Evolutionary conservation across 2,888 invertebrate genomes (phyloP), one percentile per base, ranked within the genome.

Genomic region (Omphaloscelis lunosa): DNA sequence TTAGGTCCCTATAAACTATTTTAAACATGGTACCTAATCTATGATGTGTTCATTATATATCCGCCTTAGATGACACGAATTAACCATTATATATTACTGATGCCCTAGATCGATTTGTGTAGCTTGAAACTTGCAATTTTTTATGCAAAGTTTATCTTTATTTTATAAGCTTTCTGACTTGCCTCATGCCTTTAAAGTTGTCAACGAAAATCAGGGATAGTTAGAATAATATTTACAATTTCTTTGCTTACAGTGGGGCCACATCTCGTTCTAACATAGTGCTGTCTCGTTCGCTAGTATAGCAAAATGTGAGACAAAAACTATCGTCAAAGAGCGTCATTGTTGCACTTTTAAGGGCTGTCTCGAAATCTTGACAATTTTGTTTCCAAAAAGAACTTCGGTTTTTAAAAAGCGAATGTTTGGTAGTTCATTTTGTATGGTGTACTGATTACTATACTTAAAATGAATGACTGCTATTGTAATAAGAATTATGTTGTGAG

Each of bases 331-430:
- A 59, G 34, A 67, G 70, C 76, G 71, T 84, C 76, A 75, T 89
- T 81, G 72, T 83, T 87, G 86, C 80, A 85, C 83, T 80, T 70
- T 20, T 70, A 58, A 77, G 89, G 88, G 88, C 89, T 88, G 89
- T 89, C 86, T 86, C 45, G 88, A 84, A 87, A 87, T 74, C 45
- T 70, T 73, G n/a, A 62, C 77, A 73, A 65, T n/a, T 61, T 76
- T 71, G 9, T 20, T 75, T 73, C 48, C 12, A 27, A 67, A 72
- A 70, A 70, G 12, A 69, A 82, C 67, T 62, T 71, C 45, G 69
- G 59, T 53, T 72, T 20, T 58, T 58, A 34, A 63, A 71, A 72
- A 61, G n/a, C 41, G 12, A 74, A 70, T 74, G 7, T 71, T 70
- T 41, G 41, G 27, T 77, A 53, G 56, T 68, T 65, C 23, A 41